Base-by-base conservation (phyloP, 2,113 vertebrate species). In the Spizaetus ornatus region DNA sequence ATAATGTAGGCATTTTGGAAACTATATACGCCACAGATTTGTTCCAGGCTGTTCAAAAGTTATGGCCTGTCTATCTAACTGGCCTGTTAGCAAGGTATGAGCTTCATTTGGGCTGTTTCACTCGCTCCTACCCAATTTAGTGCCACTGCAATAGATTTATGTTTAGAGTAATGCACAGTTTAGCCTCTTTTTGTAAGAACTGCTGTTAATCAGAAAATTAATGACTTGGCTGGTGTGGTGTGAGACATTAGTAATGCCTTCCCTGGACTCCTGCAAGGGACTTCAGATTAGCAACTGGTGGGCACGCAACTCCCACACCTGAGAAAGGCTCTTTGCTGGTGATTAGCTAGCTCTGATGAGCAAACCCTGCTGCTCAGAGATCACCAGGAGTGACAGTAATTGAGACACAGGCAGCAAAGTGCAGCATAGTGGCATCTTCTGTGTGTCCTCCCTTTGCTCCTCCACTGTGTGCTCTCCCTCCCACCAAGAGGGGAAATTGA, bases 1-100 rank as follows among this genome's bases (percentile, higher is more conserved):
- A 98, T 96, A 95, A 97, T 53, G 42, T 22, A 93, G 96, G 94
- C 90, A 90, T 97, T 97, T 97, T 83, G 70, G 72, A 97, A 97
- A 96, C 95, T 93, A n/a, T 92, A 73, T 88, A 93, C 10, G 4
- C 85, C 67, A 95, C 74, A 74, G 74, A 96, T 97, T 95, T 94
- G 77, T 97, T 91, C 77, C 77, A 83, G 69, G 31, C 89, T 62
- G 67, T 80, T 97, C 87, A 77, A 72, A 94, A 97, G 96, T 93
- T 84, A 97, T 36, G 62, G 47, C 32, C 79, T 81, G 32, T 80
- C 92, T 96, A 43, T 67, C 80, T 96, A 93, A 96, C 90, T 66
- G 88, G 86, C 76, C 95, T 91, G 91, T 83, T 97, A 97, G 92
- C 83, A 96, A 97, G 78, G 47, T 93, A 45, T 62, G 82, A 90